phyloP scores from a whole-genome alignment of 1,140 invertebrate species.

The Matsumurasca onukii region DNA sequence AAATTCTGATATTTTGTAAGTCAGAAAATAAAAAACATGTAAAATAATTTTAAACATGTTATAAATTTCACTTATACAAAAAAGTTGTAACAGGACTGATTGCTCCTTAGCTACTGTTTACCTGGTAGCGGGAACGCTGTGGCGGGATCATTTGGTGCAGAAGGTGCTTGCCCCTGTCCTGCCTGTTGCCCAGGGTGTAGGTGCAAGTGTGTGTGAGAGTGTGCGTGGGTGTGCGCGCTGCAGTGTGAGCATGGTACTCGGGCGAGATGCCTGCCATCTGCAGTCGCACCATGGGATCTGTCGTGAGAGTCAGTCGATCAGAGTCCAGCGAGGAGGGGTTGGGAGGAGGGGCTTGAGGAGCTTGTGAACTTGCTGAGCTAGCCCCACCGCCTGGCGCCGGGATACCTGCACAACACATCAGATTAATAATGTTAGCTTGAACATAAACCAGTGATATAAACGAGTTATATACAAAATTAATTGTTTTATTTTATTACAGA shows the following conservation, averaged over 20 bases:
- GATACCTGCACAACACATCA: constrained; percentile 32
- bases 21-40: no score
- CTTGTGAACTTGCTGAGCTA: constrained; percentile 31
- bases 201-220: constrained; percentile 74
- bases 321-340: constrained; percentile 51
- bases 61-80: no score
- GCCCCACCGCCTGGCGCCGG: constrained; percentile 50
- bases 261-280: constrained; percentile 84
- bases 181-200: constrained; percentile 82
- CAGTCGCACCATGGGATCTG: constrained; percentile 72
- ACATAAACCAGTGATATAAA: no score
- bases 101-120: no score
- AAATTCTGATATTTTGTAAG: no score
- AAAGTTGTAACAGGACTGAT: no score
- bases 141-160: constrained; percentile 55
- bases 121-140: constrained; percentile 62
- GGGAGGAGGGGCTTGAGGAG: constrained; percentile 25
- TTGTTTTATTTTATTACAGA: no score
- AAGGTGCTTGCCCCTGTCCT: constrained; percentile 52
- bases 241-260: constrained; percentile 79
- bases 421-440: no score
- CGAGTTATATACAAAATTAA: no score
- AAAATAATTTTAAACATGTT: no score
- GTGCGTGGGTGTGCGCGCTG: constrained; percentile 84
- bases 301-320: constrained; percentile 67